Base-by-base conservation (phyloP, 2,888 invertebrate species). In the Cyaniris semiargus region DNA sequence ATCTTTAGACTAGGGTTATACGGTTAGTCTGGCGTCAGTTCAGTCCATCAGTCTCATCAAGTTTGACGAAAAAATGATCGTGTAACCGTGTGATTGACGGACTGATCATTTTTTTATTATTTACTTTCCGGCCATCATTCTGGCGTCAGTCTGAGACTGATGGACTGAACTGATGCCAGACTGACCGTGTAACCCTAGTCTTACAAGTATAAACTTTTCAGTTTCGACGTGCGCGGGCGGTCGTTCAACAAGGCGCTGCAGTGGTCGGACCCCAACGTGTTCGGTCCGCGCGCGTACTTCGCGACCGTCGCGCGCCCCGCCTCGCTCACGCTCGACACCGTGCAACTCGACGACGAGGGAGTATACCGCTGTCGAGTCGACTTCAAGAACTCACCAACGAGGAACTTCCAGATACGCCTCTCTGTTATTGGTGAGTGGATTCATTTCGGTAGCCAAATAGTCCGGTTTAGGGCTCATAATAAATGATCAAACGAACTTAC, bases 361-460 rank as follows among this genome's bases (percentile, higher is more conserved):
- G 93, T 95, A 77, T 98, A 98, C 91, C 95, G 98, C 82, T 98
- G 98, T 89, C 94, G 98, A 78, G 98, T 98, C 75, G 98, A 98
- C 93, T 98, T 98, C 90, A 96, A 97, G 85, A 97, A 97, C 86
- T 97, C 97, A 6, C 97, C 98, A 66, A 98, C 98, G 53, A 95
- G 97, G 83, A 98, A 97, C 91, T 97, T 97, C 89, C 96, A 97
- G 85, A 97, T 98, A 91, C 97, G 97, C 85, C 95, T 98, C 82
- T 97, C 97, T 86, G 97, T 98, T 85, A 97, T 98, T 88, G 97
- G 98, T 98, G 90, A 96, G 97, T 95, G 4, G 4, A 21, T 58
- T 21, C 15, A 48, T 48, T 48, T 5, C 53, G 6, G 53, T 53
- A 53, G 5, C 53, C 18, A 18, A 53, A 53, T 18, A 53, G 53